phyloP scores from a whole-genome alignment of 1,140 invertebrate genomes.

The Lordiphosa mommai region DNA sequence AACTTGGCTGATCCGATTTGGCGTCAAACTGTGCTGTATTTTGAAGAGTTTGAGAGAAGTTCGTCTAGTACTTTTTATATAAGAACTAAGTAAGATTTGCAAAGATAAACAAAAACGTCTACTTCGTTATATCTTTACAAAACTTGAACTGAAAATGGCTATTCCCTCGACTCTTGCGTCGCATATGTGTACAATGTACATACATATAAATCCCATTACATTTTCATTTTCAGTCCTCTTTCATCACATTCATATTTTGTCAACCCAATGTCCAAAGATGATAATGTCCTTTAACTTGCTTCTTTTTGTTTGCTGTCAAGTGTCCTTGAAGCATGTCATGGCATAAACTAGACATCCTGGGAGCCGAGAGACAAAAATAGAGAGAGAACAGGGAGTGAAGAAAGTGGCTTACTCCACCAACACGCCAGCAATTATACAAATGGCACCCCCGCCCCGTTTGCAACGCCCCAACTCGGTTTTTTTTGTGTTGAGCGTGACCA shows the following conservation, averaged over 20 bases:
- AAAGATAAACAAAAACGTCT: too few species aligned
- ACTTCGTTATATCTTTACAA: too few species aligned
- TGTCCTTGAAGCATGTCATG: conserved; percentile 67
- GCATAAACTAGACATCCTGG: conserved; percentile 48
- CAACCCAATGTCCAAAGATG: conserved; percentile 35
- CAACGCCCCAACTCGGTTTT: conserved; percentile 27
- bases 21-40: too few species aligned
- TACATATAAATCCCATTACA: too few species aligned
- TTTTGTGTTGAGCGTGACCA: conserved; percentile 69
- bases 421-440: conserved; percentile 74
- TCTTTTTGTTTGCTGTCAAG: conserved; percentile 31
- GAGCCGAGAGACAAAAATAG: conserved; percentile 1
- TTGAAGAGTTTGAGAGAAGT: too few species aligned
- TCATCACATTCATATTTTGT: conserved; percentile 26
- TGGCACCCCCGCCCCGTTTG: conserved; percentile 20
- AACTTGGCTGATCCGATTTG: too few species aligned
- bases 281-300: conserved; percentile 45
- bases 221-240: conserved; percentile 13
- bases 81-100: too few species aligned
- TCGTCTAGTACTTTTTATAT: too few species aligned
- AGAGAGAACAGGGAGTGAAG: background rate
- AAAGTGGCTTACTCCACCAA: conserved; percentile 17
- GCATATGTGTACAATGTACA: background rate
- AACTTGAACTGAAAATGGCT: too few species aligned
- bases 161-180: too few species aligned